phyloP scores from a whole-genome alignment of 2,888 invertebrate species.

The Amphipyra berbera region DNA sequence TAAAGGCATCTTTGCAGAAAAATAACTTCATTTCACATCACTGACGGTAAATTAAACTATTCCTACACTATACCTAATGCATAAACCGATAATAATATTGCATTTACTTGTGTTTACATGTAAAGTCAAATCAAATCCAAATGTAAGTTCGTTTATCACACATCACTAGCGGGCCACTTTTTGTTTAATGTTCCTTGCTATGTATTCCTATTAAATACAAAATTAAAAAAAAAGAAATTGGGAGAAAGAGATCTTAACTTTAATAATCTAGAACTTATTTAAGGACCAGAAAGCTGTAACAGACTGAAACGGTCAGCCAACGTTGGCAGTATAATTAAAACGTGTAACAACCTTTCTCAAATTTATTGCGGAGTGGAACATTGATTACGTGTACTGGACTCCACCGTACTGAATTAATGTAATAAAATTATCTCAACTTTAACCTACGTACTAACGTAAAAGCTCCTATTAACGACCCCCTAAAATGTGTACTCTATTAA shows the following conservation, averaged over 20 bases:
- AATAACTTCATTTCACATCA: too few relatives aligned
- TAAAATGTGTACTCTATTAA: conserved; percentile 4
- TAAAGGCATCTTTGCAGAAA: too few relatives aligned
- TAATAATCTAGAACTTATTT: not conserved
- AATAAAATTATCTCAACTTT: conserved; percentile 28
- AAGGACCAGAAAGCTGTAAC: not conserved
- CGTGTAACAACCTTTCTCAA: conserved; percentile 16
- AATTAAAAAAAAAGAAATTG: not conserved
- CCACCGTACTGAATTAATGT: conserved; percentile 24
- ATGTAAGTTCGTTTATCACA: too few relatives aligned
- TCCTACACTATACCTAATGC: too few relatives aligned
- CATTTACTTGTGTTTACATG: too few relatives aligned
- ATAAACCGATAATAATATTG: too few relatives aligned
- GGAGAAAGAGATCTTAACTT: not conserved
- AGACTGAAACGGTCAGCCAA: conserved; percentile 4
- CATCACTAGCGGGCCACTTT: too few relatives aligned
- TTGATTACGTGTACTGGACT: conserved; percentile 15
- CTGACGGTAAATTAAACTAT: too few relatives aligned
- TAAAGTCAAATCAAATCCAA: too few relatives aligned
- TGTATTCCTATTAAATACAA: too few relatives aligned
- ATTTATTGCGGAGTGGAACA: conserved; percentile 23
- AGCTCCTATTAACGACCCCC: conserved; percentile 2
- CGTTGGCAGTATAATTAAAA: conserved; percentile 38
- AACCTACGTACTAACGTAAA: conserved; percentile 1
- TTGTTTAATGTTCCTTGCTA: too few relatives aligned